Evolutionary conservation across 1,140 invertebrate genomes (phyloP), one percentile per base, ranked within the genome.

Genomic region (Drosophila arawakana): DNA sequence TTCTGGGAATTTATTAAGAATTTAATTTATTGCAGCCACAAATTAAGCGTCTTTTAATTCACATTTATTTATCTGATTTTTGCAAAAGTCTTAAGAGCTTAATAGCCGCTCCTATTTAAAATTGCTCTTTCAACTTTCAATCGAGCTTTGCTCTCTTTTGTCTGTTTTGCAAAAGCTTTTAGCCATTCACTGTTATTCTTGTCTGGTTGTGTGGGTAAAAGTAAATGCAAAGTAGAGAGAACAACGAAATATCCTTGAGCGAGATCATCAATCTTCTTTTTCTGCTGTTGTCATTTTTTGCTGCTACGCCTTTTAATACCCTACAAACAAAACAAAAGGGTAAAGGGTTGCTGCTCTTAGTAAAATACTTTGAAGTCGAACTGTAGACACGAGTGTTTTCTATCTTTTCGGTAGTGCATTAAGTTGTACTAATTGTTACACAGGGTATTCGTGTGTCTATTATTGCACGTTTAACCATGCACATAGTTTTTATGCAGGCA

Each of bases 211-310:
- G 25, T 37, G n/a, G 25, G 35, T 54, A 13, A 30, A 30, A 30
- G 49, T 35, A 54, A 13, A 39, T 47, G 54, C 65, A 49, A 68
- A 44, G 66, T 47, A 39, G 35, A 60, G 13, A 39, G 18, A 44
- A 61, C 46, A 60, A 18, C 62, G 62, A 60, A 60, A 54, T 76
- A 76, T 80, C 74, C 73, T 76, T 80, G 69, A 76, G 67, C 74
- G 60, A 65, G 74, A 80, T 76, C 77, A 80, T 80, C 60, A 80
- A 76, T 80, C 77, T 80, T 69, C 55, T 80, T 73, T 70, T 61
- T 35, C 58, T 72, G 67, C 60, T 59, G 67, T 58, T 74, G 39
- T 46, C 57, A 59, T 52, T 62, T 62, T 47, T 63, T 57, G 59
- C 70, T 73, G 73, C 62, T 69, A 49, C 8, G 47, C 37, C 18